A percentile compares a stretch with the other conserved stretches of the same genome.
Evolutionary conservation across 2,113 vertebrate species (phyloP).

Genomic region (Fulica atra): DNA sequence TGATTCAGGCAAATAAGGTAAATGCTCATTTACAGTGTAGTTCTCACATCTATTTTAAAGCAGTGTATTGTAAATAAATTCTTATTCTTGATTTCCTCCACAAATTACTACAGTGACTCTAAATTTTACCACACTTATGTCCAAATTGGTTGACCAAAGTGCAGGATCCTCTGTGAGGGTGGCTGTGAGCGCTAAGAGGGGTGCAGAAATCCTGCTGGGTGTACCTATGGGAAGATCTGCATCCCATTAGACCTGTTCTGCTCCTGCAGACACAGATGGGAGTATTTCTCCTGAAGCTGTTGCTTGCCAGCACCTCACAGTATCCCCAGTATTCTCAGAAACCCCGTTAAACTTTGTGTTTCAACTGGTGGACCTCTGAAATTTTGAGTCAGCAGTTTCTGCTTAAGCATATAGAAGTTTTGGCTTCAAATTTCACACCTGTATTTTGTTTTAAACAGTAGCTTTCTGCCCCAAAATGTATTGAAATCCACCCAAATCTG

Average conservation of each 20-base stretch:
- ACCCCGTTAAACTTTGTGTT: background rate
- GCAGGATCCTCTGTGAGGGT: background rate
- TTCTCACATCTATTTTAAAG: background rate
- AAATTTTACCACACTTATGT: background rate
- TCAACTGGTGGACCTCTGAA: background rate
- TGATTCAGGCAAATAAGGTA: conserved; percentile 97
- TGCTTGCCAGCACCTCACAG: background rate
- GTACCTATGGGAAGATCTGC: rapidly evolving
- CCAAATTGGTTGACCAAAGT: background rate
- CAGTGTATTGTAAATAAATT: background rate
- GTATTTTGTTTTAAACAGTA: background rate
- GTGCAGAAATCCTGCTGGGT: background rate
- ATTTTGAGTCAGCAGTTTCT: background rate
- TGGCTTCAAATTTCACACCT: background rate
- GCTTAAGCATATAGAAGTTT: background rate
- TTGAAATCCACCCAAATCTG: rapidly evolving
- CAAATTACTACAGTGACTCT: background rate
- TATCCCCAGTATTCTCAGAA: background rate
- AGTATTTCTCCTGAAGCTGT: background rate
- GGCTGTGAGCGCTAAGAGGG: background rate
- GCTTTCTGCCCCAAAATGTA: background rate
- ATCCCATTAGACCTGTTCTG: background rate
- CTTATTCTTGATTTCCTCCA: background rate
- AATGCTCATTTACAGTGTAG: background rate
- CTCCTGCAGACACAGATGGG: background rate